Base-by-base conservation (phyloP, 2,113 vertebrate species). In the Macroglossus sobrinus region DNA sequence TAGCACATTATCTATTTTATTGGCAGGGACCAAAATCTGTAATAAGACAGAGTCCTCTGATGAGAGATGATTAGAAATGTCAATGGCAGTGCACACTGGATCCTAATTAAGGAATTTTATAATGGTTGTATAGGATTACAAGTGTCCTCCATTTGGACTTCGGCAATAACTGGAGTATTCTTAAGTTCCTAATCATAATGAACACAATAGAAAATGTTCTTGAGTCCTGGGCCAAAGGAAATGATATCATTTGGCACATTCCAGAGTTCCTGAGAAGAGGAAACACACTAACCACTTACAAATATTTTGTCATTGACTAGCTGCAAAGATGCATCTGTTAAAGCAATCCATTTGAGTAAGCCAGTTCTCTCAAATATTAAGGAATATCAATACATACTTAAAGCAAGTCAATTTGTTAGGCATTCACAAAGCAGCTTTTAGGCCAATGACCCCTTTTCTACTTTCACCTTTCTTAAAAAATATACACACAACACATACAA, bases 181-280 rank as follows among this genome's bases (percentile, higher is more conserved):
- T 89, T 97, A 80, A 92, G 78, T 64, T 97, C n/a, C 53, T 45
- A 95, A 21, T 95, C 89, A 92, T 45, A 38, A 93, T 93, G 69
- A 82, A 66, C 59, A 96, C 26, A 96, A 61, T 92, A 96, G 79
- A 96, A 86, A 97, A 92, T 11, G 50, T 95, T 95, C 79, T 96
- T 4, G 8, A 97, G 82, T 82, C 55, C 59, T 66, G 53, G 79
- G 78, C 45, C 90, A 96, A 69, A 92, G 94, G 61, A 53, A 95
- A 96, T 97, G 82, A 97, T 95, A 74, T 97, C 90, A 97, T 95
- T 69, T 97, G 95, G 75, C 64, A 45, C 69, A 84, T 96, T 92
- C 89, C 2, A 63, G 87, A 93, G 87, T 79, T 96, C 92, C 72
- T 89, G 78, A 50, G 68, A 94, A 85, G 87, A 93, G 38, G 68